Conservation (phyloP, 2,797 vertebrate genomes). For the Tangara arthus region DNA sequence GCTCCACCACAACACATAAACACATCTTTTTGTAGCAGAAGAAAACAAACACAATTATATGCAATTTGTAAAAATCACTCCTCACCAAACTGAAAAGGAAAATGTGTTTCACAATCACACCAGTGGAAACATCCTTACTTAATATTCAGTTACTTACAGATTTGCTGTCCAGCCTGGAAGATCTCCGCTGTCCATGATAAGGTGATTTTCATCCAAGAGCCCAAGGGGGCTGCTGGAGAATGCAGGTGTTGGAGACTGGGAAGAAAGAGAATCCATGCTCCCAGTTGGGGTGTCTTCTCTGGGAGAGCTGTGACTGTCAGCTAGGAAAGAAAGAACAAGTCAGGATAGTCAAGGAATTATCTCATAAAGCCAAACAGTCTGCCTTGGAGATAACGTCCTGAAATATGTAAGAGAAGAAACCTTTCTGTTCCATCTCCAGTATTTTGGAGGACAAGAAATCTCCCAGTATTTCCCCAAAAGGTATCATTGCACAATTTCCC, state of each 20-base stretch:
- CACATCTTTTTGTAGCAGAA: background rate
- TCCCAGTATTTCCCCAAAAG: background rate
- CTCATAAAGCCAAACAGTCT: background rate
- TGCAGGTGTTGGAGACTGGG: constrained; percentile 83
- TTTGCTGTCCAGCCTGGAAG: constrained; percentile 66
- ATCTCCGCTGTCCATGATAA: constrained; percentile 61
- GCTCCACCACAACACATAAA: background rate
- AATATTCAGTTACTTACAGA: constrained; percentile 68
- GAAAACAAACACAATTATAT: background rate
- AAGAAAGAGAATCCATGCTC: constrained; percentile 91
- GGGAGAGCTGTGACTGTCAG: constrained; percentile 73
- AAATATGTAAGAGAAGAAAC: background rate
- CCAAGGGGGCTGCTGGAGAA: constrained; percentile 76
- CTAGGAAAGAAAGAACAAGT: constrained; percentile 31
- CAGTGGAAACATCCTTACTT: background rate
- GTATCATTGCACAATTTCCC: background rate
- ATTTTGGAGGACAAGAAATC: background rate
- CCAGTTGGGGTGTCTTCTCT: constrained; percentile 86
- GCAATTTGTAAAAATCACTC: background rate
- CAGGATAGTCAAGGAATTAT: background rate
- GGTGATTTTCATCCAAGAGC: constrained; percentile 73
- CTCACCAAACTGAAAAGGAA: background rate
- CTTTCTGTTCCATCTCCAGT: background rate
- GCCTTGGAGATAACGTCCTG: background rate
- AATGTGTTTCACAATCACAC: background rate